Evolutionary conservation across 2,113 vertebrate genomes (phyloP).

Genomic region (Mastomys coucha): DNA sequence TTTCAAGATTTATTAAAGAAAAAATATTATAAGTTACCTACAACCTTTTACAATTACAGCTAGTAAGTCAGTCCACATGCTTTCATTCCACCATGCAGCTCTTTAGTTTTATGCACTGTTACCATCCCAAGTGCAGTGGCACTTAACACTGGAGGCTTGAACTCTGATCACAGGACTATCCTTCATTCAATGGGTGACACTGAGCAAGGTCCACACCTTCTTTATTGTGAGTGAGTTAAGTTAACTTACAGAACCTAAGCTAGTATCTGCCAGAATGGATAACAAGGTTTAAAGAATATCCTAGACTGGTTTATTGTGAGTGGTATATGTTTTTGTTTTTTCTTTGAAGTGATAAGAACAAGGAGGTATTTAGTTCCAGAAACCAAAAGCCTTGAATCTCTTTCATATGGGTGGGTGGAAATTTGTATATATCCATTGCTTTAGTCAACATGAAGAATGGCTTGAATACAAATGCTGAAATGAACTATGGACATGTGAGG

Average conservation of each 20-base stretch:
- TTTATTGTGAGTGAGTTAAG: neutral
- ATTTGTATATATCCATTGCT: neutral
- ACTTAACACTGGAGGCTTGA: neutral
- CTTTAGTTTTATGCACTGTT: neutral
- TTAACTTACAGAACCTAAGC: neutral
- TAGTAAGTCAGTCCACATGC: neutral
- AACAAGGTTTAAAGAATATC: neutral
- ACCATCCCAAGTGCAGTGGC: neutral
- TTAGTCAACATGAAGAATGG: neutral
- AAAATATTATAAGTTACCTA: neutral
- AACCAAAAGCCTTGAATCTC: neutral
- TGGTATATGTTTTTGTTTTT: neutral
- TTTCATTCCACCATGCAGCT: neutral
- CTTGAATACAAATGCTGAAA: neutral
- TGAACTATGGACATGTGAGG: neutral
- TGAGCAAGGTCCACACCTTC: neutral
- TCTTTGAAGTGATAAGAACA: neutral
- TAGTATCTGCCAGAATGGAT: neutral
- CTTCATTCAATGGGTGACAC: neutral
- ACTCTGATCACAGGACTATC: neutral
- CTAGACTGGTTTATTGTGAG: neutral
- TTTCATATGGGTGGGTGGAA: neutral
- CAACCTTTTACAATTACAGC: neutral
- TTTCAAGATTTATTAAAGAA: conserved; percentile 32
- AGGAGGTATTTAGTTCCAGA: neutral